Evolutionary conservation across 2,888 invertebrate genomes (phyloP).

Genomic region (Acanthosoma haemorrhoidale): DNA sequence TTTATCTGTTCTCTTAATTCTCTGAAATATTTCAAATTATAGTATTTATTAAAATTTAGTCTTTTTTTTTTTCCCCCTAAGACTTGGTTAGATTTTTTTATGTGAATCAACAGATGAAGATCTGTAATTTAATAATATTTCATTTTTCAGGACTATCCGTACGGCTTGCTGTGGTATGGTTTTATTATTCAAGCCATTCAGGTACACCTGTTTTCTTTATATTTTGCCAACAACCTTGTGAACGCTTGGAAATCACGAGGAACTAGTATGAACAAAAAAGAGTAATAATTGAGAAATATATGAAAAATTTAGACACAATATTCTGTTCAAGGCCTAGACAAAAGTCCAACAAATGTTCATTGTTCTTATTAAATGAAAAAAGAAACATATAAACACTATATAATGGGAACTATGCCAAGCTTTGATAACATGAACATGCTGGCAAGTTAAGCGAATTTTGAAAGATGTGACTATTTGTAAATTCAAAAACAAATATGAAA

Average conservation of each 20-base stretch:
- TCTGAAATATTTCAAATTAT: too few relatives aligned
- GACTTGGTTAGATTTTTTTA: neutral
- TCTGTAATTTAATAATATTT: slow-evolving; percentile 36
- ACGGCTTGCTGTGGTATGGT: slow-evolving; percentile 87
- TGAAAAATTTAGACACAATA: too few relatives aligned
- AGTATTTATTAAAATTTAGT: neutral
- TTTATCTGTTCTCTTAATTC: too few relatives aligned
- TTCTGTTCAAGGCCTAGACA: too few relatives aligned
- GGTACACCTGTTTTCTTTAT: slow-evolving; percentile 79
- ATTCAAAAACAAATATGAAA: too few relatives aligned
- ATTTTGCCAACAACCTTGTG: slow-evolving; percentile 76
- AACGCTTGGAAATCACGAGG: slow-evolving; percentile 77
- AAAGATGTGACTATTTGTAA: too few relatives aligned
- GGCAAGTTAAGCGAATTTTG: too few relatives aligned
- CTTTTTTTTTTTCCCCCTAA: neutral
- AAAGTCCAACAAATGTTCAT: too few relatives aligned
- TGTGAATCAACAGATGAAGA: neutral
- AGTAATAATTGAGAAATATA: neutral
- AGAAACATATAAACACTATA: too few relatives aligned
- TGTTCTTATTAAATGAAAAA: too few relatives aligned
- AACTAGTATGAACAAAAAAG: slow-evolving; percentile 42
- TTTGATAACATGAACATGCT: too few relatives aligned
- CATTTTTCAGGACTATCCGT: slow-evolving; percentile 72
- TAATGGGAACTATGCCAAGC: too few relatives aligned
- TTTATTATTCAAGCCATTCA: slow-evolving; percentile 82